Evolutionary conservation across 2,113 vertebrate genomes (phyloP), one percentile per base, ranked within the genome.

Genomic region (Hylia prasina): DNA sequence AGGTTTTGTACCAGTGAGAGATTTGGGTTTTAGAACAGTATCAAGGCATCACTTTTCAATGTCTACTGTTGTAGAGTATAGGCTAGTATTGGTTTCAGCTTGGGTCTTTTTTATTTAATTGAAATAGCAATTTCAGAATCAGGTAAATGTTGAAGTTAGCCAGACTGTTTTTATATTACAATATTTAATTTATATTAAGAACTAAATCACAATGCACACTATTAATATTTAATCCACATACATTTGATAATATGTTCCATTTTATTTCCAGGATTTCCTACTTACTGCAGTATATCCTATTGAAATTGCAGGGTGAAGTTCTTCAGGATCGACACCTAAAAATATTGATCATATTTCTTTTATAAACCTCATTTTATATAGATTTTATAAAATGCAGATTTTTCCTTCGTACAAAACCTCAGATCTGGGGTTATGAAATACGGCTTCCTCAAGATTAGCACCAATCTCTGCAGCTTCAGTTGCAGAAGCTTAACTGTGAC

Each of bases 401-500:
- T 87, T 82, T 90, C 31, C 80, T 92, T 45, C 16, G 45, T 91
- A 1, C 37, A 40, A 30, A 68, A 80, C 30, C 42, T 54, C 40
- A 45, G 33, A 69, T 39, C 61, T 47, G 61, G 35, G 5, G 40
- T 58, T 90, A 66, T 93, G 68, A 94, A 92, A 78, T 81, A 89
- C 1, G 10, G 23, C 56, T 94, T 95, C 76, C 64, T 88, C 42
- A 83, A 92, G 75, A 69, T 88, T 65, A 92, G 39, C 71, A 83
- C 40, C 40, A 58, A 66, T 77, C 60, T 94, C 57, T 82, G 63
- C 90, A 88, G 42, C 75, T 65, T 82, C 79, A 88, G 28, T 82
- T 90, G 54, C 58, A 90, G 82, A 92, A 93, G 88, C 66, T 90
- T 83, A 82, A 53, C 78, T 86, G 77, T 87, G 86, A 88, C 82